Evolutionary conservation across 92 coral and sea anemone genomes (phyloP), one percentile per base, ranked within the genome.

Genomic region (Diadumene lineata): DNA sequence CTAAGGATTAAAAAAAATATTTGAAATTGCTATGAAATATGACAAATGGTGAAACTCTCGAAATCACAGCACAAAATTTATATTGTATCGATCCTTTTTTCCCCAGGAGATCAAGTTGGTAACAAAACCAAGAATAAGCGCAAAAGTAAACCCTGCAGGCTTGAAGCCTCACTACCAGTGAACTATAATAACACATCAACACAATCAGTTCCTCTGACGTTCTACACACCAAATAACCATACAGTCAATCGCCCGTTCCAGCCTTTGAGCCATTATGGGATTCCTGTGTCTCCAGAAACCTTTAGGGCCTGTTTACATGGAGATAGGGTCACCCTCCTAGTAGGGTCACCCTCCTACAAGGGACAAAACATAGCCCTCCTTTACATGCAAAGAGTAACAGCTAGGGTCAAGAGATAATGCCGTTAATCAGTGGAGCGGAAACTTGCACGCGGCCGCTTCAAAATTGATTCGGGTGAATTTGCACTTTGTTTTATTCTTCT

Each of bases 51-150:
- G 13, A 13, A 4, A 62, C n/a, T 62, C 1, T 13, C 17, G 28
- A 28, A 0, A 28, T 28, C 31, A 13, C 16, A 7, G 3, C 0
- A 28, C 18, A 2, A 16, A 1, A 21, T 62, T 7, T 1, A 1
- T 28, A 62, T 62, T 28, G 7, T 13, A 13, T 53, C 60, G 3
- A 53, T 53, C n/a, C 7, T 2, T 62, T 19, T 62, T 28, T 38
- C 13, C 18, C 15, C 22, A n/a, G 22, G 31, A 72, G 77, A 56
- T n/a, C 23, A 28, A 19, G 51, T 72, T 56, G 77, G 77, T 21
- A 32, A 72, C 17, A 72, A 72, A 30, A 72, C 66, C 17, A 72
- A 72, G 22, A 8, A 22, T 0, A 72, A 72, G 56, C 43, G 77
- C 11, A 72, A 72, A 56, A 56, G 66, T 11, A 72, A 33, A 30